Percentiles rank a stretch among this genome's conserved stretches.
Evolutionary conservation across 1,140 invertebrate genomes (phyloP).

Genomic region (Diuraphis noxia): DNA sequence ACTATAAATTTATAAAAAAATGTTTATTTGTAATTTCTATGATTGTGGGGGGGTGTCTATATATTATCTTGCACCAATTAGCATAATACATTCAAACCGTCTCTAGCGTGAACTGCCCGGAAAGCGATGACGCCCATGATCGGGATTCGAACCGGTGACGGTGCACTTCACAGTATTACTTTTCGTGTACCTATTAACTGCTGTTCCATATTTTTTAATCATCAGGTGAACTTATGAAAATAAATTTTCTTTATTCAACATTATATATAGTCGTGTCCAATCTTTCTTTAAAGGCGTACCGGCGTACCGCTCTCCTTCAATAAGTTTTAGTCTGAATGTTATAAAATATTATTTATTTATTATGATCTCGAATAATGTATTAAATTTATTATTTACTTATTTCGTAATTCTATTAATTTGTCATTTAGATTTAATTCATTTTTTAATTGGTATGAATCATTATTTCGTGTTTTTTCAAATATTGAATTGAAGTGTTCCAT

Average conservation of each 20-base stretch:
- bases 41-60: too few species aligned
- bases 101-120: too few species aligned
- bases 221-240: neutral
- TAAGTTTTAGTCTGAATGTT: constrained; percentile 12
- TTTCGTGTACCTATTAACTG: too few species aligned
- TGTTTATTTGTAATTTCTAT: too few species aligned
- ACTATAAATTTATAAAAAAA: too few species aligned
- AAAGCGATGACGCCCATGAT: too few species aligned
- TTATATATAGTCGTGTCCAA: neutral
- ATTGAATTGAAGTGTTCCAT: neutral
- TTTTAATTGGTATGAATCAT: neutral
- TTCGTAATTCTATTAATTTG: constrained; percentile 10
- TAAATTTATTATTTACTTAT: constrained; percentile 28
- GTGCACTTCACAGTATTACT: too few species aligned
- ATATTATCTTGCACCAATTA: too few species aligned
- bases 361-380: neutral
- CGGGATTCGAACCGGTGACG: too few species aligned
- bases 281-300: constrained; percentile 11
- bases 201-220: constrained; percentile 24
- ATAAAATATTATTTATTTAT: neutral
- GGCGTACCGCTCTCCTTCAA: constrained; percentile 2
- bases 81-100: too few species aligned
- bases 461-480: neutral
- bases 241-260: constrained; percentile 31
- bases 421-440: constrained; percentile 13